Evolutionary conservation across 2,797 vertebrate species (phyloP).

Genomic region (Apogon hyalosoma): DNA sequence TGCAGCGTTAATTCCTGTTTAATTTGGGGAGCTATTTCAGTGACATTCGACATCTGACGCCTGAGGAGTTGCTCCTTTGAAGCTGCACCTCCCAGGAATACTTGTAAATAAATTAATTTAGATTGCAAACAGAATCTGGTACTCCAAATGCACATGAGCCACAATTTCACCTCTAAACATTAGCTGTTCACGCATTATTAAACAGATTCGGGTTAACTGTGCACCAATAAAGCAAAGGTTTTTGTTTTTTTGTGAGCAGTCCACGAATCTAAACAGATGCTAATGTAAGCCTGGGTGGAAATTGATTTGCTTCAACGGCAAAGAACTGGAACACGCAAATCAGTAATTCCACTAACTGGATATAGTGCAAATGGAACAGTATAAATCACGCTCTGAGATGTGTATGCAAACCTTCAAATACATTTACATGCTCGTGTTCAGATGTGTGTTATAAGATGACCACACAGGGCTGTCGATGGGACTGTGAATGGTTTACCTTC

Average conservation of each 20-base stretch:
- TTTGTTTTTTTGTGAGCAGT: too few species aligned
- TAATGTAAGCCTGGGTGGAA: not conserved
- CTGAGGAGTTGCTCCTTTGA: slow-evolving; percentile 22
- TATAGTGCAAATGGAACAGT: not conserved
- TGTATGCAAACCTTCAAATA: not conserved
- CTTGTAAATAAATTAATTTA: not conserved
- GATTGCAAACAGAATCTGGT: not conserved
- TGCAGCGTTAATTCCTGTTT: slow-evolving; percentile 43
- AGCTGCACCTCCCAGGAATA: slow-evolving; percentile 6
- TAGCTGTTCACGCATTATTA: not conserved
- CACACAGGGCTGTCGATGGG: not conserved
- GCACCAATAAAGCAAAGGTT: not conserved
- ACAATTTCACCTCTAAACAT: not conserved
- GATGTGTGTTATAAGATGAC: not conserved
- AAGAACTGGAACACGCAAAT: not conserved
- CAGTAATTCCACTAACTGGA: not conserved
- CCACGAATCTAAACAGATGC: not conserved
- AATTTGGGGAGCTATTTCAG: slow-evolving; percentile 42
- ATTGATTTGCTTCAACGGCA: slow-evolving; percentile 6
- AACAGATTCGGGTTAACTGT: not conserved
- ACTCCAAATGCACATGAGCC: too few species aligned
- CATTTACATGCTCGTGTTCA: not conserved
- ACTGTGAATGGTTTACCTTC: slow-evolving; percentile 43
- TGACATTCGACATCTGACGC: slow-evolving; percentile 22
- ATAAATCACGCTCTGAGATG: not conserved